These are phyloP conservation scores for Lithophane semibrunnea DNA, from an alignment of 2,888 invertebrate genomes.

Conservation along the genomic window DNA sequence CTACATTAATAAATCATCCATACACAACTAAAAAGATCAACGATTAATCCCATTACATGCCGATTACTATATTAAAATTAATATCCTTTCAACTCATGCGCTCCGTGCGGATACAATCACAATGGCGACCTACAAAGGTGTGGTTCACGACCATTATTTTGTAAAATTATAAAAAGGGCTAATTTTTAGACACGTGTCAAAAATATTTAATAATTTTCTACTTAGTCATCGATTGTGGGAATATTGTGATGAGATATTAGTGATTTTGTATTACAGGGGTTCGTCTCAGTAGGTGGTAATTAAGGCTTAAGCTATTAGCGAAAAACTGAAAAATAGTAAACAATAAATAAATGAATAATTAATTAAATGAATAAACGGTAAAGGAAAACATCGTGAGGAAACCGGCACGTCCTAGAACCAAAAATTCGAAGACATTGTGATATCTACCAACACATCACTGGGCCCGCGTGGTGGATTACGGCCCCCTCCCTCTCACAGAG, in stretches of 20 bases:
- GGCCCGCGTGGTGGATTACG: no score
- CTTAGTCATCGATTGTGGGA: slow-evolving; percentile 79
- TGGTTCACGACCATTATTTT: slow-evolving; percentile 48
- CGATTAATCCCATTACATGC: slow-evolving; percentile 58
- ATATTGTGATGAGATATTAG: slow-evolving; percentile 67
- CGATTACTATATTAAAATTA: slow-evolving; percentile 60
- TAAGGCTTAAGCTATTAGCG: background rate
- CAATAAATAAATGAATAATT: no score
- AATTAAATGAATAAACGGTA: no score
- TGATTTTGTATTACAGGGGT: slow-evolving; percentile 19
- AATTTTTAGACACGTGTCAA: slow-evolving; percentile 79
- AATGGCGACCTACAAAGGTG: slow-evolving; percentile 62
- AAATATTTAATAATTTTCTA: slow-evolving; percentile 74
- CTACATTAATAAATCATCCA: slow-evolving; percentile 44
- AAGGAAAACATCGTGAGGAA: no score
- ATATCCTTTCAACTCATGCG: slow-evolving; percentile 60
- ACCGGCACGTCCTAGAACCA: no score
- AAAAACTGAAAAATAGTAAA: no score
- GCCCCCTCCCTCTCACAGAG: no score
- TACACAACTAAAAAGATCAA: slow-evolving; percentile 48
- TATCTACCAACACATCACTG: no score
- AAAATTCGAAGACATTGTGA: no score
- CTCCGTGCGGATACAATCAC: slow-evolving; percentile 42
- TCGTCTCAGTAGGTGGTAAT: slow-evolving; percentile 53
- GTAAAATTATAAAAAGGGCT: slow-evolving; percentile 66